Evolutionary conservation across 92 coral and sea anemone species (phyloP).

Genomic region (Actinernus sp.): DNA sequence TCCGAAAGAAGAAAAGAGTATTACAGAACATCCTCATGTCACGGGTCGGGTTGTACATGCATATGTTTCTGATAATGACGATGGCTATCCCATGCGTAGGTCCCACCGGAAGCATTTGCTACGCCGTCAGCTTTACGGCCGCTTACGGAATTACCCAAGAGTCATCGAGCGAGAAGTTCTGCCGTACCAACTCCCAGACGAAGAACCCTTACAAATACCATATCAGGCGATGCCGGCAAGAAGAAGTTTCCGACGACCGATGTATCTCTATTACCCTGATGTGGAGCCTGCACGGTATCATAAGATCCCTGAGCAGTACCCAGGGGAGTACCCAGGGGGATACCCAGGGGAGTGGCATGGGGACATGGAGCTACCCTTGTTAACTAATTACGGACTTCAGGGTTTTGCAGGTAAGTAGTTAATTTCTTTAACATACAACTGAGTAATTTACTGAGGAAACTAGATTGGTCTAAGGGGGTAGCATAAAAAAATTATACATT

Average conservation of each 20-base stretch:
- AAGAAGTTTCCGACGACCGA: conserved; percentile 6
- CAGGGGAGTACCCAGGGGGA: conserved; percentile 7
- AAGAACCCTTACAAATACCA: neutral
- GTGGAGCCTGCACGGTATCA: neutral
- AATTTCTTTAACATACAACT: too few species aligned
- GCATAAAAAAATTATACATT: too few species aligned
- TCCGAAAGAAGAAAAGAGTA: neutral
- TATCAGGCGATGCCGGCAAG: neutral
- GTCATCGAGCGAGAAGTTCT: neutral
- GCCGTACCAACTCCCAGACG: neutral
- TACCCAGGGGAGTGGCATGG: conserved; percentile 16
- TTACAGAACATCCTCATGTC: neutral
- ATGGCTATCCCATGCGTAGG: neutral
- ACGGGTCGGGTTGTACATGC: conserved; percentile 32
- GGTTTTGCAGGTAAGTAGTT: conserved; percentile 38
- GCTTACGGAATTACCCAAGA: neutral
- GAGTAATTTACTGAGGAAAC: too few species aligned
- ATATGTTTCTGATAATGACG: conserved; percentile 31
- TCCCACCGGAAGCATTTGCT: too few species aligned
- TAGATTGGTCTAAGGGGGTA: too few species aligned
- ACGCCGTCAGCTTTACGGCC: neutral
- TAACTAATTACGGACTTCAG: conserved; percentile 21
- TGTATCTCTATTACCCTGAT: conserved; percentile 37
- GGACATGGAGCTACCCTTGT: conserved; percentile 7
- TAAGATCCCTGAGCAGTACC: conserved; percentile 17